Evolutionary conservation across 2,797 vertebrate species (phyloP).

Genomic region (Threskiornis aethiopicus): DNA sequence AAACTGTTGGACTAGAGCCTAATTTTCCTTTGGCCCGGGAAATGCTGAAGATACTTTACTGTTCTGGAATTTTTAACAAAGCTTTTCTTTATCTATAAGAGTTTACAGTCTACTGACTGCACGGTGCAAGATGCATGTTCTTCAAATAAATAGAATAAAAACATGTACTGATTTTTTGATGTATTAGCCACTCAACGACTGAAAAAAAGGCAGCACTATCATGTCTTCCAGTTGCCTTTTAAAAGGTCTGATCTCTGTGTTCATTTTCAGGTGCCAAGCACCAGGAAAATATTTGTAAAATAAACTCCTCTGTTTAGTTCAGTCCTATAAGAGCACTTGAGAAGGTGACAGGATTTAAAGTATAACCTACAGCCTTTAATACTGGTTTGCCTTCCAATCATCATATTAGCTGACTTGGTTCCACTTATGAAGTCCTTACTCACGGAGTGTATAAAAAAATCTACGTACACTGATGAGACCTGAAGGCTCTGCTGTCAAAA

Average conservation of each 20-base stretch:
- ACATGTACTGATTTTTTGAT: fast-evolving
- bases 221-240: not conserved
- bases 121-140: not conserved
- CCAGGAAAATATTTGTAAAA: not conserved
- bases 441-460: not conserved
- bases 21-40: not conserved
- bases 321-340: not conserved
- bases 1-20: not conserved
- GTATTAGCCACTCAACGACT: not conserved
- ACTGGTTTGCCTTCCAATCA: not conserved
- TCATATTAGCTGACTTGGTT: not conserved
- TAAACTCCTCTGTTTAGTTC: not conserved
- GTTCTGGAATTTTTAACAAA: not conserved
- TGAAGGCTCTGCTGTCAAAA: not conserved
- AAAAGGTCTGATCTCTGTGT: not conserved
- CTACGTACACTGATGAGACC: not conserved
- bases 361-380: not conserved
- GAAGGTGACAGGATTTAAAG: not conserved
- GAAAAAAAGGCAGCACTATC: not conserved
- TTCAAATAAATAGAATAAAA: not conserved
- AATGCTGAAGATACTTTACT: not conserved
- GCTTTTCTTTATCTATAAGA: not conserved
- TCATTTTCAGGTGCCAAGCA: not conserved
- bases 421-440: not conserved
- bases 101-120: not conserved